Evolutionary conservation across 2,888 invertebrate species (phyloP).

Genomic region (Urechis unicinctus): DNA sequence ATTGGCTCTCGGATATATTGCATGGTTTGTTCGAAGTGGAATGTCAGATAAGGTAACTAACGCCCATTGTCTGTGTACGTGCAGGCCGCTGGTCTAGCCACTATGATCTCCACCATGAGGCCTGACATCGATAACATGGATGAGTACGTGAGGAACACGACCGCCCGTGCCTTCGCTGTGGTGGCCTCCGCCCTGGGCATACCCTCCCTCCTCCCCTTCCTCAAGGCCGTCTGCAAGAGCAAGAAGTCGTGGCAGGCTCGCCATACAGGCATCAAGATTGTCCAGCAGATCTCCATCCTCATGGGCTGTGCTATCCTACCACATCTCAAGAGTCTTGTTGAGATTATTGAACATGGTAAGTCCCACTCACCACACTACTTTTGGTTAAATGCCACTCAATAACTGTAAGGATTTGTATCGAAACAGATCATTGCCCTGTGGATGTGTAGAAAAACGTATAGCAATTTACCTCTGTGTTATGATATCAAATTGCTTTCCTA

Average conservation of each 20-base stretch:
- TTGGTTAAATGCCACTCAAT: too few relatives aligned
- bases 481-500: not conserved
- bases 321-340: conserved; percentile 93
- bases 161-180: conserved; percentile 98
- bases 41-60: too few relatives aligned
- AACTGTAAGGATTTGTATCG: not conserved
- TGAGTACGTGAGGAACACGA: conserved; percentile 98
- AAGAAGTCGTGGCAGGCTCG: conserved; percentile 98
- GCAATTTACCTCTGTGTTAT: too few relatives aligned
- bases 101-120: conserved; percentile 99
- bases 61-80: too few relatives aligned
- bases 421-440: too few relatives aligned
- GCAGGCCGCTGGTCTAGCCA: conserved; percentile 90
- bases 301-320: conserved; percentile 99
- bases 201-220: conserved; percentile 91
- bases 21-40: too few relatives aligned
- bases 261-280: conserved; percentile 98
- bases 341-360: conserved; percentile 96
- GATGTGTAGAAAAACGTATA: too few relatives aligned
- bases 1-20: too few relatives aligned
- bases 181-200: conserved; percentile 98
- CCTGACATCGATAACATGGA: conserved; percentile 99
- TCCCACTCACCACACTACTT: too few relatives aligned
- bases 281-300: conserved; percentile 98
- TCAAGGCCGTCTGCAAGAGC: conserved; percentile 94